Percentiles rank a stretch among this genome's conserved stretches.
phyloP scores from a whole-genome alignment of 37 sponge, comb jelly and placozoan genomes.

The Petrosia ficiformis region DNA sequence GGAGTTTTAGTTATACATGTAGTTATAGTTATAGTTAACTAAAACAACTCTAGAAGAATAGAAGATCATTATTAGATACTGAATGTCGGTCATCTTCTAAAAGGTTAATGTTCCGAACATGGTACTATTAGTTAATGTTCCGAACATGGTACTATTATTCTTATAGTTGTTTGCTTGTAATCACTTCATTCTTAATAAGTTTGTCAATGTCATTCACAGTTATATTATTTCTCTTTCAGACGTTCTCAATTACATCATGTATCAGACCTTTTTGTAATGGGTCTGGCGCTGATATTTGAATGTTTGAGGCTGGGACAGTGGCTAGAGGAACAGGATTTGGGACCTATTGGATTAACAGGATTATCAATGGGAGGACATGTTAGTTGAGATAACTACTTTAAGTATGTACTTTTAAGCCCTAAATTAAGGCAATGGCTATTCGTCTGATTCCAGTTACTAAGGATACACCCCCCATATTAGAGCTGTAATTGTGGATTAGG shows the following conservation, averaged over 20 bases:
- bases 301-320: constrained; percentile 54
- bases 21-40: too few relatives aligned
- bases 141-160: too few relatives aligned
- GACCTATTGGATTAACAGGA: constrained; percentile 85
- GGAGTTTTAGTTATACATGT: too few relatives aligned
- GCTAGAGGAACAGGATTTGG: constrained; percentile 70
- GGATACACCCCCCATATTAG: too few relatives aligned
- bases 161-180: too few relatives aligned
- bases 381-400: constrained; percentile 27
- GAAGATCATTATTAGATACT: too few relatives aligned
- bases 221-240: constrained; percentile 7
- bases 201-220: neutral
- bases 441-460: too few relatives aligned
- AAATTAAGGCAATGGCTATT: neutral
- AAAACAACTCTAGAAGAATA: too few relatives aligned
- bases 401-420: neutral
- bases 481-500: too few relatives aligned
- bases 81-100: too few relatives aligned
- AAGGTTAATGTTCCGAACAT: too few relatives aligned
- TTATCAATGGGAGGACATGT: constrained; percentile 96
- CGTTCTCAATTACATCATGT: constrained; percentile 85
- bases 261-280: constrained; percentile 90
- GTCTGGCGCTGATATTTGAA: constrained; percentile 76
- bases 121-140: too few relatives aligned
- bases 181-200: neutral